Conservation (phyloP, 1,140 invertebrate species). For the Neodiprion fabricii region DNA sequence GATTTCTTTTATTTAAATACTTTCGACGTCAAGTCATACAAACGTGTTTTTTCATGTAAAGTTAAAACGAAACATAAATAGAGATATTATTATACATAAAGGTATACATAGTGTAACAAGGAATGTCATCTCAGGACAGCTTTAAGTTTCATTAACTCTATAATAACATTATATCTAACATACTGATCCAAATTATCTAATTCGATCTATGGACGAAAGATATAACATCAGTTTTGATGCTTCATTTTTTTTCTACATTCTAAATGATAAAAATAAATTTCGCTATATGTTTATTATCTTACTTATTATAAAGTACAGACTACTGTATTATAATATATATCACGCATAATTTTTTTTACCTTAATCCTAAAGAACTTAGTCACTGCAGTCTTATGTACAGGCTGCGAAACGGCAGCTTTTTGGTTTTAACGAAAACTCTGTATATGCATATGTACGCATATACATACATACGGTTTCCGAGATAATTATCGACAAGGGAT, state of each 20-base stretch:
- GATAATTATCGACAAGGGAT: too few relatives aligned
- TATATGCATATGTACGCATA: too few relatives aligned
- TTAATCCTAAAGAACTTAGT: conserved; percentile 32
- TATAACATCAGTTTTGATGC: background rate
- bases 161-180: conserved; percentile 12
- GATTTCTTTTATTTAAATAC: conserved; percentile 38
- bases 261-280: conserved; percentile 57
- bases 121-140: conserved; percentile 24
- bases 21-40: conserved; percentile 40
- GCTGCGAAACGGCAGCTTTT: conserved; percentile 32
- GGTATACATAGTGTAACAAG: conserved; percentile 23
- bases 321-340: background rate
- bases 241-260: conserved; percentile 30
- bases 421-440: conserved; percentile 32
- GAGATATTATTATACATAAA: conserved; percentile 21
- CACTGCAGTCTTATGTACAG: conserved; percentile 51
- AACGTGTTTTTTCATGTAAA: conserved; percentile 39
- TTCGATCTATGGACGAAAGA: background rate
- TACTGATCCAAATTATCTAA: conserved; percentile 25
- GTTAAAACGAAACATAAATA: conserved; percentile 40
- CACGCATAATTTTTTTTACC: background rate
- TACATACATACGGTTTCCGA: too few relatives aligned
- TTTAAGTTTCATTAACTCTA: background rate
- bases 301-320: background rate
- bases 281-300: conserved; percentile 46